Base-by-base conservation (phyloP, 2,888 invertebrate genomes). In the Papilio elwesi region DNA sequence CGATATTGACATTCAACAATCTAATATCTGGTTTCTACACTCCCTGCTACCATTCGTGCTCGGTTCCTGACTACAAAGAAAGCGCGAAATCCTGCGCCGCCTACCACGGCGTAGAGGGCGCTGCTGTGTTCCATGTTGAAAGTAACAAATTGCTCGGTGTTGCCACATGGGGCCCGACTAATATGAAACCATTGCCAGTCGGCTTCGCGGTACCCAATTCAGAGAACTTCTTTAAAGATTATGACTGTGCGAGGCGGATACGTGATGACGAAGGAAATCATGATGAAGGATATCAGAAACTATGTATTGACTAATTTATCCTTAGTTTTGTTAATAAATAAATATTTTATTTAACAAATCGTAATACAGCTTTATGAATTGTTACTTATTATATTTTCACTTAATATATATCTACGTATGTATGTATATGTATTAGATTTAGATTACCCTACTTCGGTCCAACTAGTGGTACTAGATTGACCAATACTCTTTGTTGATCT, bases 21-120 rank as follows among this genome's bases (percentile, higher is more conserved):
- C 68, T 63, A 0, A 71, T 78, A 1, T 43, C 74, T 0, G 85
- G 81, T 0, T 87, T 84, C 76, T 59, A 71, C 3, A 84, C 89
- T 0, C 91, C 90, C 0, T 91, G 91, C 71, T 91, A 89, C 74
- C 84, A 88, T 62, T 81, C 87, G 0, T 91, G 91, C 73, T 77
- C 76, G 1, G 36, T 78, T 0, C 3, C 73, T 11, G 78, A 86
- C 11, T 82, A 81, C 26, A 6, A 73, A 0, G 63, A 52, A 0
- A 71, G 76, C 0, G 66, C 74, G 0, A 7, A 48, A 0, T 74
- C 71, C 8, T 90, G 90, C 63, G 10, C 49, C 0, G 77, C 74
- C 0, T 88, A 87, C 64, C 87, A 83, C 16, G 90, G 88, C 0
- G 87, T 85, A 0, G 86, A 87, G 70, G 91, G 91, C 0, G 87